Evolutionary conservation across 2,888 invertebrate species (phyloP).

Genomic region (Taenaris catops): DNA sequence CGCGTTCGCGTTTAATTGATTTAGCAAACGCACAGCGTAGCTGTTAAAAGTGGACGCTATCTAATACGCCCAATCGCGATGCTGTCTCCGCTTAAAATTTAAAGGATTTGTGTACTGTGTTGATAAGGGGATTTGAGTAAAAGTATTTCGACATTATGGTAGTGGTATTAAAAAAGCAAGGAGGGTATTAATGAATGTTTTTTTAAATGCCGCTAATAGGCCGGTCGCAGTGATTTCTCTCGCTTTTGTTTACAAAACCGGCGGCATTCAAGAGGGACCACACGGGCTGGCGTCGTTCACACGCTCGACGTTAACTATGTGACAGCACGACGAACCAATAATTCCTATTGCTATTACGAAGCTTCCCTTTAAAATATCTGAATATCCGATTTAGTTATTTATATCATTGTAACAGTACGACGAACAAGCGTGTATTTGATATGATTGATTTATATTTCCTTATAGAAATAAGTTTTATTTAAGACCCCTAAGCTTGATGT

Average conservation of each 20-base stretch:
- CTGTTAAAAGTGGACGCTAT: slow-evolving; percentile 21
- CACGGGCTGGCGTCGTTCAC: slow-evolving; percentile 30
- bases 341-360: slow-evolving; percentile 19
- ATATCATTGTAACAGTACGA: too few relatives aligned
- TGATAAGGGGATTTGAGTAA: too few relatives aligned
- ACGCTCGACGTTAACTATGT: slow-evolving; percentile 28
- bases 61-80: slow-evolving; percentile 13
- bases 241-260: slow-evolving; percentile 55
- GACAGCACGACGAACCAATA: slow-evolving; percentile 22
- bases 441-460: too few relatives aligned
- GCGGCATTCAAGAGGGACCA: slow-evolving; percentile 34
- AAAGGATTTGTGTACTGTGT: too few relatives aligned
- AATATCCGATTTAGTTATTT: too few relatives aligned
- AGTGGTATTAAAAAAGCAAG: slow-evolving; percentile 26
- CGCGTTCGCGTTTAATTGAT: slow-evolving; percentile 24
- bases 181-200: slow-evolving; percentile 28
- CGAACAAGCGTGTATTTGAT: too few relatives aligned
- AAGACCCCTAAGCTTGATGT: too few relatives aligned
- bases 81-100: slow-evolving; percentile 17
- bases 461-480: too few relatives aligned
- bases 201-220: slow-evolving; percentile 34
- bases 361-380: too few relatives aligned
- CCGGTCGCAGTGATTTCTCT: slow-evolving; percentile 26
- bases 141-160: too few relatives aligned
- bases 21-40: slow-evolving; percentile 26